Conservation (phyloP, 2,113 vertebrate genomes). For the Notarius quadriscutis region DNA sequence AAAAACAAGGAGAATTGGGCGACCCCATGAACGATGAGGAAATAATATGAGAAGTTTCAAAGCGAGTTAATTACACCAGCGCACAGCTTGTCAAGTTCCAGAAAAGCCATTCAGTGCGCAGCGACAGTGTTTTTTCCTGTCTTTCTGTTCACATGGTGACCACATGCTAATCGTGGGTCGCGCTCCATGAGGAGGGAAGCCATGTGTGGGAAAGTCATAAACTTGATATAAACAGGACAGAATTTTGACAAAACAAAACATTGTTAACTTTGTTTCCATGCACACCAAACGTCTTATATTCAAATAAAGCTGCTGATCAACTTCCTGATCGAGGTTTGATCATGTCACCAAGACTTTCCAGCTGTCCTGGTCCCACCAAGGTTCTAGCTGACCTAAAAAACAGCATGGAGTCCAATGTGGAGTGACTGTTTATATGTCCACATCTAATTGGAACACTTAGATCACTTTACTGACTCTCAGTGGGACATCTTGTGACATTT, state of each 20-base stretch:
- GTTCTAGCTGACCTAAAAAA: not conserved
- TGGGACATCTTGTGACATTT: not conserved
- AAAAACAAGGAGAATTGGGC: not conserved
- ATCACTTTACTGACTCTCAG: not conserved
- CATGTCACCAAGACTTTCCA: not conserved
- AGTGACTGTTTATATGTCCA: not conserved
- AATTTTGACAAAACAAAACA: slow-evolving; percentile 16
- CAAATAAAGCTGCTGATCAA: not conserved
- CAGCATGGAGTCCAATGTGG: not conserved
- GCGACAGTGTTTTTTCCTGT: not conserved
- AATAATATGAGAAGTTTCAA: not conserved
- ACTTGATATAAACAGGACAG: slow-evolving; percentile 20
- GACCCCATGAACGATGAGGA: not conserved
- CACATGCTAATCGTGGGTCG: slow-evolving; percentile 12
- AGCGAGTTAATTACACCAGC: not conserved
- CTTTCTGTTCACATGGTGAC: slow-evolving; percentile 8
- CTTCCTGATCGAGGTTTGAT: not conserved
- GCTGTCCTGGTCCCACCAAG: not conserved
- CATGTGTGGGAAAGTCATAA: slow-evolving; percentile 27
- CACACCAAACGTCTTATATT: not conserved
- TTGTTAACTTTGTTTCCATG: not conserved
- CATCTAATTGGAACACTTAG: not conserved
- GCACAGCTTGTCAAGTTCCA: not conserved
- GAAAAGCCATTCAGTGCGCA: not conserved
- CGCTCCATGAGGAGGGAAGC: not conserved